phyloP scores from a whole-genome alignment of 2,113 vertebrate genomes.

The Neofelis nebulosa region DNA sequence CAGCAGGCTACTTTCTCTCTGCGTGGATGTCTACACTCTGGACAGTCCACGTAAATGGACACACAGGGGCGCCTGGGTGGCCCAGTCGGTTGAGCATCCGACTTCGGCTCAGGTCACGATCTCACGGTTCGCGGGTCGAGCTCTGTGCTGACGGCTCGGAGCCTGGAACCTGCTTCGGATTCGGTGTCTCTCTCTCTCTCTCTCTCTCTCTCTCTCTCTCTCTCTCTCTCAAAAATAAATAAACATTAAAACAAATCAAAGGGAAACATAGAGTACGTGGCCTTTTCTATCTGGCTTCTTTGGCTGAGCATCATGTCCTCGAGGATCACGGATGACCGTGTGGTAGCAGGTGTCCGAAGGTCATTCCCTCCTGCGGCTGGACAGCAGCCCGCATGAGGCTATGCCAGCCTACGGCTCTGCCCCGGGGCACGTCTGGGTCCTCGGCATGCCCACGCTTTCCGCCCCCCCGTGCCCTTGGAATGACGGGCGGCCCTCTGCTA shows the following conservation, averaged over 20 bases:
- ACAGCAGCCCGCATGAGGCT: too few species aligned
- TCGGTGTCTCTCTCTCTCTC: too few species aligned
- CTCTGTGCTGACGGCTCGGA: too few species aligned
- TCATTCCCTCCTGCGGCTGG: background rate
- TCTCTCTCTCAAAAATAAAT: too few species aligned
- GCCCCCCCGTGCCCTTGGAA: background rate
- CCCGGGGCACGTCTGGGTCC: accelerated
- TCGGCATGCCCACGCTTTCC: background rate
- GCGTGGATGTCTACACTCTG: accelerated
- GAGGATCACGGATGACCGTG: background rate
- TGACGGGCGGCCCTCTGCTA: background rate
- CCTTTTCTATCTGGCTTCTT: background rate
- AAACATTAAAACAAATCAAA: too few species aligned
- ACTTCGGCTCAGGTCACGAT: too few species aligned
- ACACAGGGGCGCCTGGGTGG: too few species aligned
- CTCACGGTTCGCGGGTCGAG: too few species aligned
- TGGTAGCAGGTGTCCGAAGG: accelerated
- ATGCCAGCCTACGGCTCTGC: too few species aligned
- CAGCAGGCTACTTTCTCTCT: background rate
- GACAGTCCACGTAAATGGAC: accelerated
- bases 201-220: too few species aligned
- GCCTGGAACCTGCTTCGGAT: too few species aligned
- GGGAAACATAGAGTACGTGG: accelerated
- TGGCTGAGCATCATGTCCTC: accelerated
- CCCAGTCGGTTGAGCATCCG: too few species aligned